phyloP scores from a whole-genome alignment of 2,888 invertebrate genomes.

The Aethes cnicana region DNA sequence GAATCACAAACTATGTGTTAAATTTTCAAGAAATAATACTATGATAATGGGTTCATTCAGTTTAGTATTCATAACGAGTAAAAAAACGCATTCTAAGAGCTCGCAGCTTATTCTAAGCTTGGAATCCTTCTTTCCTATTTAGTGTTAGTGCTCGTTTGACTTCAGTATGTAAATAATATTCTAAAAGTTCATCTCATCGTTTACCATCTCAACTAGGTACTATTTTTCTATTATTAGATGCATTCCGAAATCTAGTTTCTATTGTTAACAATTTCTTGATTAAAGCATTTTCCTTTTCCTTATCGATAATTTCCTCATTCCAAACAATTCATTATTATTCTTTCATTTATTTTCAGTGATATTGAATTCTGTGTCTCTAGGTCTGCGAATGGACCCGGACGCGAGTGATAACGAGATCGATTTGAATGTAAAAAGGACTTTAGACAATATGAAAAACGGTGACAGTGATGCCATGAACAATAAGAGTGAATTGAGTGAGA shows the following conservation, averaged over 20 bases:
- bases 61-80: too few species aligned
- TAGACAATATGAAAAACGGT: constrained; percentile 79
- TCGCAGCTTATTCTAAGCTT: not conserved
- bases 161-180: constrained; percentile 3
- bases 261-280: constrained; percentile 6
- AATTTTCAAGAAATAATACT: too few species aligned
- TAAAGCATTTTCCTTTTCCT: constrained; percentile 32
- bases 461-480: constrained; percentile 76
- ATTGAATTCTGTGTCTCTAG: constrained; percentile 81
- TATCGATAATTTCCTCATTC: constrained; percentile 41
- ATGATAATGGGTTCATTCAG: too few species aligned
- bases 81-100: not conserved
- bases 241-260: constrained; percentile 20
- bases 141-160: constrained; percentile 18
- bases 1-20: too few species aligned
- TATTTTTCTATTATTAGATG: constrained; percentile 8
- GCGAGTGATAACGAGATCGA: constrained; percentile 79
- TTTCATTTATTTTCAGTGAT: constrained; percentile 79
- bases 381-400: constrained; percentile 79
- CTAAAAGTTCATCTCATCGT: constrained; percentile 18
- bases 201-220: constrained; percentile 15
- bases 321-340: constrained; percentile 55
- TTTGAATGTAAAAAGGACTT: constrained; percentile 76
- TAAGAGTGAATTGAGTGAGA: constrained; percentile 69
- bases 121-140: not conserved